Conservation (phyloP, 1,140 invertebrate genomes). For the Capitella teleta region DNA sequence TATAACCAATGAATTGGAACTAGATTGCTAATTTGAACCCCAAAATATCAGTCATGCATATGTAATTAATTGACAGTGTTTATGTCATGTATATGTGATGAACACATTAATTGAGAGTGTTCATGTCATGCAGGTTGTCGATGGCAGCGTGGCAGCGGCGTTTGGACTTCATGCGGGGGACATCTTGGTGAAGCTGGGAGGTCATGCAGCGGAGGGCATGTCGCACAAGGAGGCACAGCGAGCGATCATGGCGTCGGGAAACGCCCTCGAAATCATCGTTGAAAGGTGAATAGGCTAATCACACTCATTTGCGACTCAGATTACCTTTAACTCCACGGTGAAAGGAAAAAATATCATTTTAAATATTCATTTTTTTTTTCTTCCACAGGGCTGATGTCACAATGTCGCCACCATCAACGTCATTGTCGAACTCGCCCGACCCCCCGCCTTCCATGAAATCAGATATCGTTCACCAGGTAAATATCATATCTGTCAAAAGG, state of each 20-base stretch:
- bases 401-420: neutral
- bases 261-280: constrained; percentile 4
- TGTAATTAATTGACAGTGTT: too few species aligned
- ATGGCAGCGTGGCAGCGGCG: neutral
- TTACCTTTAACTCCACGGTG: too few species aligned
- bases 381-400: constrained; percentile 2
- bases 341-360: neutral
- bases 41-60: too few species aligned
- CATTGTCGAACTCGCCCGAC: neutral
- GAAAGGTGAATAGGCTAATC: neutral
- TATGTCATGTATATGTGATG: neutral
- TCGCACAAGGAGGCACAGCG: constrained; percentile 1
- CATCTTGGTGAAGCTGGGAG: neutral
- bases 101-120: too few species aligned
- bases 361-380: neutral
- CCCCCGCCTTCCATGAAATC: neutral
- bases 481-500: too few species aligned
- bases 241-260: neutral
- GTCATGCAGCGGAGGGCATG: neutral
- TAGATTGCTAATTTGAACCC: too few species aligned
- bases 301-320: too few species aligned
- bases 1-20: too few species aligned
- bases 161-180: constrained; percentile 1
- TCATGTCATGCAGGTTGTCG: neutral
- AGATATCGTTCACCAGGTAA: too few species aligned